Evolutionary conservation across 2,888 invertebrate species (phyloP).

Genomic region (Hyles lineata): DNA sequence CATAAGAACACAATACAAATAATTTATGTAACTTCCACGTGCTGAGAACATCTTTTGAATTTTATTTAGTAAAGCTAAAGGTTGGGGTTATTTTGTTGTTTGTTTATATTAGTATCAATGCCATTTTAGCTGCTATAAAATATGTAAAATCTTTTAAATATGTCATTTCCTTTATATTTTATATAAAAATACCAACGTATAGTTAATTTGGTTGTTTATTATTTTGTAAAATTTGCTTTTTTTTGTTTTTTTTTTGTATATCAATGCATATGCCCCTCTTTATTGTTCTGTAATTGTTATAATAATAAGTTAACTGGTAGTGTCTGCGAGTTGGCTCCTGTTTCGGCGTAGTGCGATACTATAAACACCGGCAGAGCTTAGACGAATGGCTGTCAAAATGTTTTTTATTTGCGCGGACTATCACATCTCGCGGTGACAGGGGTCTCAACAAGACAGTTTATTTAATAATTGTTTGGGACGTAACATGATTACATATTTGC

Average conservation of each 20-base stretch:
- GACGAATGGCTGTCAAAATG: conserved; percentile 8
- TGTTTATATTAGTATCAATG: background rate
- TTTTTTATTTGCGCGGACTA: conserved; percentile 18
- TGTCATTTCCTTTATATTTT: too few species aligned
- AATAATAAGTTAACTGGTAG: conserved; percentile 13
- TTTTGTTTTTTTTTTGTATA: too few species aligned
- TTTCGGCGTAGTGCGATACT: conserved; percentile 16
- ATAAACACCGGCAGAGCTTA: conserved; percentile 15
- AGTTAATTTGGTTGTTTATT: too few species aligned
- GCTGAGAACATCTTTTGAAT: background rate
- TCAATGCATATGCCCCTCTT: background rate
- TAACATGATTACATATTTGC: conserved; percentile 14
- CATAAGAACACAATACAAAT: background rate
- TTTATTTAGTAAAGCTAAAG: background rate
- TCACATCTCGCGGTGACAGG: conserved; percentile 14
- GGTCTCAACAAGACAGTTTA: conserved; percentile 8
- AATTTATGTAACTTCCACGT: conserved; percentile 3
- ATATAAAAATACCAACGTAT: too few species aligned
- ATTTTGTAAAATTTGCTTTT: too few species aligned
- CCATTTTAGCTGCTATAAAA: too few species aligned
- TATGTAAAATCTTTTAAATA: too few species aligned
- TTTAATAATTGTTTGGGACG: conserved; percentile 9
- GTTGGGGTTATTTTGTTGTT: conserved; percentile 6
- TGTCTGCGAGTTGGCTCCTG: conserved; percentile 10
- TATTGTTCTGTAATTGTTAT: background rate